phyloP scores from a whole-genome alignment of 2,888 invertebrate genomes.

The Eubasilissa splendida region DNA sequence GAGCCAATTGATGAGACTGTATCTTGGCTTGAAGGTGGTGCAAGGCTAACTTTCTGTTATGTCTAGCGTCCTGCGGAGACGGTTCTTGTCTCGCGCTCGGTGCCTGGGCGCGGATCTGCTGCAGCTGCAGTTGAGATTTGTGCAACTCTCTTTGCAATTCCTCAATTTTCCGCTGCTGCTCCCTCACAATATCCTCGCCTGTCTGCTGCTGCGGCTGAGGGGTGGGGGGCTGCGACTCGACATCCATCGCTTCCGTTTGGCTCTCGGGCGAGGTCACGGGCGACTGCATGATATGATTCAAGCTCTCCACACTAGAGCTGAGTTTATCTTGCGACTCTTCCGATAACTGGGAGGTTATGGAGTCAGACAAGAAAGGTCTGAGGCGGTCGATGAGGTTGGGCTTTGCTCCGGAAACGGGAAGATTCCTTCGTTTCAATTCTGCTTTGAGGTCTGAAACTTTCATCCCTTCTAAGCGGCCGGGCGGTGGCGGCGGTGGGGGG shows the following conservation, averaged over 20 bases:
- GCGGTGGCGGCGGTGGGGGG: slow-evolving; percentile 64
- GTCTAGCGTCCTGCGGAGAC: slow-evolving; percentile 68
- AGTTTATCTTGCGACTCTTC: slow-evolving; percentile 63
- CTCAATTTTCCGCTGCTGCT: slow-evolving; percentile 90
- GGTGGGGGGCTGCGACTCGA: slow-evolving; percentile 65
- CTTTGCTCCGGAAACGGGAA: slow-evolving; percentile 97
- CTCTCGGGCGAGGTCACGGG: slow-evolving; percentile 60
- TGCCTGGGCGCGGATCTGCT: slow-evolving; percentile 73
- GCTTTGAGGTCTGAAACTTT: slow-evolving; percentile 96
- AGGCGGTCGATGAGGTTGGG: slow-evolving; percentile 94
- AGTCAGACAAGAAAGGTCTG: slow-evolving; percentile 77
- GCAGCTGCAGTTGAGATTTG: slow-evolving; percentile 81
- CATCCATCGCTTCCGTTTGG: slow-evolving; percentile 65
- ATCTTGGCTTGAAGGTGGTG: slow-evolving; percentile 82
- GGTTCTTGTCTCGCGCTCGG: slow-evolving; percentile 63
- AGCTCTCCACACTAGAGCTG: slow-evolving; percentile 64
- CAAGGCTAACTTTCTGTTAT: slow-evolving; percentile 64
- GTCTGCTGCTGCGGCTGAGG: slow-evolving; percentile 61
- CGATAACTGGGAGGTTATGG: slow-evolving; percentile 69
- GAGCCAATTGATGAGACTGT: slow-evolving; percentile 73
- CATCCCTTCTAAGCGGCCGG: slow-evolving; percentile 91
- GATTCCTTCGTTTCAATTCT: slow-evolving; percentile 92
- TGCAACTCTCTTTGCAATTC: slow-evolving; percentile 88
- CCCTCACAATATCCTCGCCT: slow-evolving; percentile 84
- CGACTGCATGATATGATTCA: slow-evolving; percentile 57